These are phyloP conservation scores for Automeris io DNA, from an alignment of 2,888 invertebrate species.

Conservation along the genomic window DNA sequence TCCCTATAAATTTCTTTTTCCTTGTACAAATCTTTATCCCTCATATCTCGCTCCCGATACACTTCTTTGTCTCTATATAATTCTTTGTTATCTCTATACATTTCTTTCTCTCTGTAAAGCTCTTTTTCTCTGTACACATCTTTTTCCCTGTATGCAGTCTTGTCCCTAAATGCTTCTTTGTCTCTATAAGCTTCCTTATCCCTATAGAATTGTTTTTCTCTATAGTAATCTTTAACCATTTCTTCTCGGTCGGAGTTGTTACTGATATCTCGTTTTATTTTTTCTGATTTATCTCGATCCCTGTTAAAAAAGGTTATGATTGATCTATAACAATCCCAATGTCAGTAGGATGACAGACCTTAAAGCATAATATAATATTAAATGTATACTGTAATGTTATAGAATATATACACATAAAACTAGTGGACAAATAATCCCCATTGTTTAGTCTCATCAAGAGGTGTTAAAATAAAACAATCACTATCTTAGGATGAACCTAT, in stretches of 20 bases:
- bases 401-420: no score
- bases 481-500: no score
- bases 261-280: conserved; percentile 53
- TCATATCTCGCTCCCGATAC: conserved; percentile 48
- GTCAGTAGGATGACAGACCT: conserved; percentile 42
- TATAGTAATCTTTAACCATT: conserved; percentile 64
- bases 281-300: conserved; percentile 67
- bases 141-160: conserved; percentile 52
- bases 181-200: conserved; percentile 56
- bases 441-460: no score
- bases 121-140: conserved; percentile 50
- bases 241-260: conserved; percentile 63
- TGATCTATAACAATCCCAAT: conserved; percentile 44
- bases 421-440: no score
- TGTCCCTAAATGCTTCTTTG: conserved; percentile 63
- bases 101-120: conserved; percentile 31
- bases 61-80: conserved; percentile 45
- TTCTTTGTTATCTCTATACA: conserved; percentile 38
- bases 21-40: conserved; percentile 37
- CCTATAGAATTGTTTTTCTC: conserved; percentile 64
- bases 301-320: conserved; percentile 52
- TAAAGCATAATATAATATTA: conserved; percentile 40
- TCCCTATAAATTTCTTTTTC: conserved; percentile 43
- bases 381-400: no score
- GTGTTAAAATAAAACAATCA: no score